Evolutionary conservation across 2,888 invertebrate genomes (phyloP), one percentile per base, ranked within the genome.

Genomic region (Sthenelais limicola): DNA sequence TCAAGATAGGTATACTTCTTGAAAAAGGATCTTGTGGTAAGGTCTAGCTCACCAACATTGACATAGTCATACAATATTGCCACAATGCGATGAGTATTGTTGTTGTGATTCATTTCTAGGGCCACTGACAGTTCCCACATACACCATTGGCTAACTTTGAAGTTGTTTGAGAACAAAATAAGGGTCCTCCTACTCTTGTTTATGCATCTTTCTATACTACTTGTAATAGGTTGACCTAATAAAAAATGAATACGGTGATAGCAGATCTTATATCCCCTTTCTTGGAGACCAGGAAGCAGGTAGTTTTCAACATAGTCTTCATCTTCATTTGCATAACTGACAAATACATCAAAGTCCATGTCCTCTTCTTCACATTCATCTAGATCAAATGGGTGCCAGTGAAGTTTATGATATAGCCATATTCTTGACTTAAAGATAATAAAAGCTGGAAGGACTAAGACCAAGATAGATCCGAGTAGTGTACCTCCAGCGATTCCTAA

Each of bases 61-160:
- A 62, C 9, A 26, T 62, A 24, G 26, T 21, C 43, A 24, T 35
- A 35, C 24, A 26, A 26, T 12, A 76, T 56, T 21, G 68, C 47
- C 4, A 74, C 30, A 0, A 75, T 47, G 9, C 74, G 62, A 1
- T 68, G 35, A 5, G 43, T 54, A 0, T 52, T 66, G 0, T 35
- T 18, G 28, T 71, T 26, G 5, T 74, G 28, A 33, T 70, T 69
- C 5, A 69, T 28, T 21, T 54, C 43, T 54, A 70, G 54, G 12
- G 81, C 79, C 73, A 78, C 79, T 24, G 78, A 74, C 21, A 81
- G 77, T 70, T 82, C 82, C 51, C 77, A 80, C 62, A 78, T 69
- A 66, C 81, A 81, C 74, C 76, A 80, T n/a, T 77, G 69, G 52
- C 79, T 79, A 3, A 67, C 24, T 5, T 80, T 28, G 67, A 79